Base-by-base conservation (phyloP, 2,888 invertebrate genomes). In the Erynnis tages region DNA sequence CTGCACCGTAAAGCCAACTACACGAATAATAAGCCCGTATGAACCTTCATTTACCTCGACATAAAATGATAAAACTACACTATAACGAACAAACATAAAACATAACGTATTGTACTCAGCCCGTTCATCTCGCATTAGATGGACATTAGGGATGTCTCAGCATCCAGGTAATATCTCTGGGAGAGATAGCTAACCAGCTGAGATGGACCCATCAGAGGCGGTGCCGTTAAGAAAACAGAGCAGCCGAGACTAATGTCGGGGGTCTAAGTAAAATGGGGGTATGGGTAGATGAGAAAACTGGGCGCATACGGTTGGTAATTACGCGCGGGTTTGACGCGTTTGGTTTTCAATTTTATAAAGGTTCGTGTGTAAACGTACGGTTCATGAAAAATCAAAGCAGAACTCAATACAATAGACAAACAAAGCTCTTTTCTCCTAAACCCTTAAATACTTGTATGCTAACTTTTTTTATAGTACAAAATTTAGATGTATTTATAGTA, bases 101-200 rank as follows among this genome's bases (percentile, higher is more conserved):
- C 44, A 52, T 45, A 45, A 52, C 44, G 10, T 37, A 41, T 44
- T 41, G 49, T 35, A 16, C 2, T 17, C 35, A 17, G 47, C 37
- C 47, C 29, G 57, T 56, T 56, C 56, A 57, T 59, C 62, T 69
- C 61, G 71, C 74, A 76, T 77, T 73, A 75, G 66, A 64, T 65
- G 62, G 59, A 69, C 76, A 76, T 76, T 76, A 76, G 67, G 60
- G 66, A 61, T 62, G 60, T 61, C 57, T 48, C 63, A 60, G 64
- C 56, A 67, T 69, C 64, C 72, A 73, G 76, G 76, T 73, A 69
- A 73, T 73, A 73, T 70, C 67, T 70, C 63, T 63, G 61, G 62
- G 53, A 53, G 59, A 43, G 56, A 41, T 46, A 27, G 30, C 27
- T 23, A 47, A 57, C 76, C 74, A 73, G 53, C 2, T 2, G 54